phyloP scores from a whole-genome alignment of 1,140 invertebrate species.

The Papilio polytes region DNA sequence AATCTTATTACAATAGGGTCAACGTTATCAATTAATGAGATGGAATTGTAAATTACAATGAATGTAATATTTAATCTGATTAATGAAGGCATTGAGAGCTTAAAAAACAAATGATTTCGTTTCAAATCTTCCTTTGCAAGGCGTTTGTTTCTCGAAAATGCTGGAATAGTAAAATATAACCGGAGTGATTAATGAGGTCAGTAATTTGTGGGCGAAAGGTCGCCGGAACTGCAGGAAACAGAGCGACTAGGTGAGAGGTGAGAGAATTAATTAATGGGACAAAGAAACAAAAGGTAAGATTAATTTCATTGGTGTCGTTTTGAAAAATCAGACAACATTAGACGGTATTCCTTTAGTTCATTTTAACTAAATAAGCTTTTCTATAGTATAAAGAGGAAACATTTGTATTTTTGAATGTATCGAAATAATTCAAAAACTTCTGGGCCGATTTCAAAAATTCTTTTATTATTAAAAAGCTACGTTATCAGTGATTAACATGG shows the following conservation, averaged over 20 bases:
- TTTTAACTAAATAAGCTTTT: too few species aligned
- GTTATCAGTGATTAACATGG: too few species aligned
- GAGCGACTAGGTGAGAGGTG: conserved; percentile 6
- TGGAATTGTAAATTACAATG: too few species aligned
- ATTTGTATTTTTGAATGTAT: too few species aligned
- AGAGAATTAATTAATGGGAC: neutral
- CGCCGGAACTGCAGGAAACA: conserved; percentile 13
- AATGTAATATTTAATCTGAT: too few species aligned
- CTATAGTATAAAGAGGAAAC: too few species aligned
- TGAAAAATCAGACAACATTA: neutral
- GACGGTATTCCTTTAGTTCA: too few species aligned
- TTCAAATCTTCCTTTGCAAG: neutral
- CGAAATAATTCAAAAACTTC: too few species aligned
- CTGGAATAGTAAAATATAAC: neutral
- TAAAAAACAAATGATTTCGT: neutral
- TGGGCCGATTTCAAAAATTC: too few species aligned
- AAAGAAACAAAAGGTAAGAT: conserved; percentile 25
- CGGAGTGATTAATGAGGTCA: conserved; percentile 42
- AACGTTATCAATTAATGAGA: neutral
- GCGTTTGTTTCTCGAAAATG: neutral
- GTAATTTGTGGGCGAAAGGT: conserved; percentile 41
- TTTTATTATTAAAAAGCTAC: too few species aligned
- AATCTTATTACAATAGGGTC: neutral
- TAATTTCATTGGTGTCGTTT: neutral
- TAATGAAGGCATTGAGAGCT: neutral